These are phyloP conservation scores for Lasioglossum baleicum DNA, from an alignment of 1,140 invertebrate species.

Conservation along the genomic window DNA sequence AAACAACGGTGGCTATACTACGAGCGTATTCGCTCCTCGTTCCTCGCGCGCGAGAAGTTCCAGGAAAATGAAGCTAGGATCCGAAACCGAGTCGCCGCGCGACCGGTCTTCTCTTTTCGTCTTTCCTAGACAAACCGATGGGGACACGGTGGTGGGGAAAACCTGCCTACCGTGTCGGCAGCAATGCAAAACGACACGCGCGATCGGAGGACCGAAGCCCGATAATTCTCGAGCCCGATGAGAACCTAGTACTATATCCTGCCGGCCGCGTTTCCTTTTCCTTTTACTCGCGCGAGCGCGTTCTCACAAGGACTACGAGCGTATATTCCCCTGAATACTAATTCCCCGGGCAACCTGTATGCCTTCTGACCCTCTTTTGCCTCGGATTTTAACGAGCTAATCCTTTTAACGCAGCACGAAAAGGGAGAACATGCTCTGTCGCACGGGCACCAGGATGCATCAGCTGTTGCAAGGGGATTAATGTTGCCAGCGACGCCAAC, in stretches of 20 bases:
- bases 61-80: constrained; percentile 30
- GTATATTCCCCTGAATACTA: background rate
- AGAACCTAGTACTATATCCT: background rate
- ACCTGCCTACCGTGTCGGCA: constrained; percentile 23
- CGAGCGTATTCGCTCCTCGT: too few species aligned
- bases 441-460: background rate
- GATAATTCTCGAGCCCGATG: constrained; percentile 24
- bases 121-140: constrained; percentile 11
- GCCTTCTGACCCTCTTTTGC: background rate
- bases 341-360: background rate
- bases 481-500: too few species aligned
- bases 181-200: constrained; percentile 35
- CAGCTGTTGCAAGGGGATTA: too few species aligned
- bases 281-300: background rate
- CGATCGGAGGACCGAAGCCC: constrained; percentile 21
- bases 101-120: constrained; percentile 22
- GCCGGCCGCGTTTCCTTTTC: background rate
- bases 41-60: background rate
- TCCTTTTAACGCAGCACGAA: background rate
- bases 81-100: constrained; percentile 1
- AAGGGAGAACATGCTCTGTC: background rate
- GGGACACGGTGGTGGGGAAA: background rate
- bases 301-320: background rate
- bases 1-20: too few species aligned
- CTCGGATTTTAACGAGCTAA: background rate